These are phyloP conservation scores for Trypoxylus dichotomus DNA, from an alignment of 1,140 invertebrate genomes.

Conservation along the genomic window DNA sequence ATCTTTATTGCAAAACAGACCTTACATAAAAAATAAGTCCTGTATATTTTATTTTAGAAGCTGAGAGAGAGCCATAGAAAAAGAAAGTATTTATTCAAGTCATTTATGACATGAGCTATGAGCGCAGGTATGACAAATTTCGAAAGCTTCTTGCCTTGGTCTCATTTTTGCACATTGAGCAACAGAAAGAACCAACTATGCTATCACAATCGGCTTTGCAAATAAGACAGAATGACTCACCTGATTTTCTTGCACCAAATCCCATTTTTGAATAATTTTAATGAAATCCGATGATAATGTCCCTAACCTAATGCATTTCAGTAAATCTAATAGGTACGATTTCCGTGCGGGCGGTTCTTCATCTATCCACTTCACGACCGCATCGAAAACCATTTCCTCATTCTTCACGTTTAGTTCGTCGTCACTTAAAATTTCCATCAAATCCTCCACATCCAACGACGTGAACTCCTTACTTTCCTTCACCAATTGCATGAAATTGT, in stretches of 20 bases:
- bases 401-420: slow-evolving; percentile 68
- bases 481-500: slow-evolving; percentile 57
- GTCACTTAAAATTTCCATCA: slow-evolving; percentile 60
- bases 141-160: too few relatives aligned
- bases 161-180: too few relatives aligned
- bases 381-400: slow-evolving; percentile 71
- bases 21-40: too few relatives aligned
- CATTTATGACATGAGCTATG: too few relatives aligned
- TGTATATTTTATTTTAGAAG: too few relatives aligned
- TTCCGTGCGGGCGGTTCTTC: slow-evolving; percentile 56
- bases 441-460: slow-evolving; percentile 57
- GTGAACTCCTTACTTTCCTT: slow-evolving; percentile 60
- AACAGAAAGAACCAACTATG: too few relatives aligned
- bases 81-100: too few relatives aligned
- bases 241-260: slow-evolving; percentile 57
- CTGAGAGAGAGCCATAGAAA: too few relatives aligned
- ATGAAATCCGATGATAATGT: slow-evolving; percentile 68
- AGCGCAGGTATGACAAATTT: too few relatives aligned
- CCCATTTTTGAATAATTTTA: slow-evolving; percentile 62
- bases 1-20: too few relatives aligned
- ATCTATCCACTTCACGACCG: slow-evolving; percentile 66
- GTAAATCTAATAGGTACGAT: slow-evolving; percentile 59
- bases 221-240: too few relatives aligned
- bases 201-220: too few relatives aligned
- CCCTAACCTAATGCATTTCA: slow-evolving; percentile 68